Evolutionary conservation across 2,113 vertebrate species (phyloP), one percentile per base, ranked within the genome.

Genomic region (Bungarus multicinctus): DNA sequence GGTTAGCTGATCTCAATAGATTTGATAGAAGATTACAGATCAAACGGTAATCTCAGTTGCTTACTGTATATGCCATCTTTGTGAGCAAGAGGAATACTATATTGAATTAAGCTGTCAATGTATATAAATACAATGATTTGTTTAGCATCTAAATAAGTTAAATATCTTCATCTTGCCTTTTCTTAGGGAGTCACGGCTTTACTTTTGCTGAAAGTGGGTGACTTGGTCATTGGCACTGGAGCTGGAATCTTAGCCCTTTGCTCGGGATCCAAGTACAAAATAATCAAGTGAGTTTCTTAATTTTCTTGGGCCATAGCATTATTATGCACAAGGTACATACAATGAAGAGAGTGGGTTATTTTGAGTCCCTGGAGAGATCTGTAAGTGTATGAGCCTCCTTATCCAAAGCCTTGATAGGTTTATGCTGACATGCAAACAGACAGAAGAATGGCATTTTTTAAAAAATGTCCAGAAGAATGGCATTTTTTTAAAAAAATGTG

Each of bases 141-240:
- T 53, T 89, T 54, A 34, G 87, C 45, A 87, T 58, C 87, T 88
- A 74, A 86, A 86, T 94, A 20, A 34, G 12, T 69, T 69, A 69
- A 69, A 34, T 69, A 14, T 88, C 92, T 92, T 87, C 92, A 87
- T 81, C 54, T 39, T 95, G 16, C 95, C 95, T 96, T 64, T 93
- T 93, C 30, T 14, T 94, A 99, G 99, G 98, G 98, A 92, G 97
- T 99, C 91, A 98, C 95, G 50, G 95, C 97, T 60, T 89, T 99
- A 87, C 98, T 87, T 89, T 90, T 97, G 52, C 95, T 99, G 95
- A 98, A 97, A 95, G 98, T 97, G 60, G 98, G 98, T 23, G 97
- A 98, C 60, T 74, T 99, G 52, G 95, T 99, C 89, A 96, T 99
- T 3, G 98, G 99, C 81, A 98, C 98, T 3, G 98, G 99, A 95